Conservation (phyloP, 2,797 vertebrate genomes). For the Anas capensis region DNA sequence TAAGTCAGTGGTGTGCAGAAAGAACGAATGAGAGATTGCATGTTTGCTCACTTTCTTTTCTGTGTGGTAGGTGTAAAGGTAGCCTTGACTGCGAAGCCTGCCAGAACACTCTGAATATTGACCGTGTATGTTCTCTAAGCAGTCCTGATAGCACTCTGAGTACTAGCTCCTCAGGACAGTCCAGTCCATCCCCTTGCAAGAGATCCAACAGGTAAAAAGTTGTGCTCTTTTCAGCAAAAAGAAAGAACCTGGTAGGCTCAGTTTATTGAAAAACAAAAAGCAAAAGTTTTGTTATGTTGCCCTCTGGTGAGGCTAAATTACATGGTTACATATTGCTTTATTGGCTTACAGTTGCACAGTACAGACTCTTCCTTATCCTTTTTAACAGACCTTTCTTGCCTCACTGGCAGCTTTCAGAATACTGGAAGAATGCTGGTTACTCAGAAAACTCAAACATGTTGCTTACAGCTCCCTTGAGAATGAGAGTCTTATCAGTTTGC, state of each 20-base stretch:
- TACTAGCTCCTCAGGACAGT: constrained; percentile 93
- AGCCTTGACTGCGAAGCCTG: constrained; percentile 95
- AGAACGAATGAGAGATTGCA: not conserved
- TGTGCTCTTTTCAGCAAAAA: not conserved
- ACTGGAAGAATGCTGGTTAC: not conserved
- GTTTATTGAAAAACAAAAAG: not conserved
- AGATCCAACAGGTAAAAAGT: constrained; percentile 90
- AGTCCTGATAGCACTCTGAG: constrained; percentile 97
- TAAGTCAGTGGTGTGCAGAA: rapidly evolving
- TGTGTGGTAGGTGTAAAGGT: constrained; percentile 89
- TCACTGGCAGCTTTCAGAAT: not conserved
- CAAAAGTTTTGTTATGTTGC: not conserved
- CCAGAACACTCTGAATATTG: constrained; percentile 95
- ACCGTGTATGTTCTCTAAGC: constrained; percentile 95
- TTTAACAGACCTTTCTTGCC: not conserved
- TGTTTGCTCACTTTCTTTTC: not conserved
- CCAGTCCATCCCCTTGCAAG: constrained; percentile 93
- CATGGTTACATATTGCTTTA: not conserved
- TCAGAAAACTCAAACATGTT: not conserved
- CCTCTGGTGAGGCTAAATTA: not conserved
- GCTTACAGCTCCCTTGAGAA: not conserved
- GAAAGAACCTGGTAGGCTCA: rapidly evolving
- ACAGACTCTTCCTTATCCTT: not conserved
- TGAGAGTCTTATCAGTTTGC: not conserved
- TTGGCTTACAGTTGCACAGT: not conserved